Evolutionary conservation across 2,888 invertebrate genomes (phyloP).

Genomic region (Scaptomyza tumidula): DNA sequence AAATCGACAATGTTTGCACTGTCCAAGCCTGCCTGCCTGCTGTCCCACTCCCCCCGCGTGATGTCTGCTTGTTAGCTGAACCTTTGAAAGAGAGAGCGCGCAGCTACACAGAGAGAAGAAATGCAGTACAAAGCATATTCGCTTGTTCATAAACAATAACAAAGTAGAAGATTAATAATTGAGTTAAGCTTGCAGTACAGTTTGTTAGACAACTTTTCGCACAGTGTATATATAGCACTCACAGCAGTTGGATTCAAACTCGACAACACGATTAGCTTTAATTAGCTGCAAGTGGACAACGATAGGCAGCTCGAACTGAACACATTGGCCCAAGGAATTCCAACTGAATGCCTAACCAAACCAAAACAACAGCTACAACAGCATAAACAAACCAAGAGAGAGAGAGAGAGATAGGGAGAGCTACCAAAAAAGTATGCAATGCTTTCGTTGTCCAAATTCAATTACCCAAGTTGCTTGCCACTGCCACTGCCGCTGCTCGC

Average conservation of each 20-base stretch:
- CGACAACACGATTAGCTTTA: constrained; percentile 69
- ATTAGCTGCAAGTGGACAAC: constrained; percentile 61
- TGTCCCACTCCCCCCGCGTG: not conserved
- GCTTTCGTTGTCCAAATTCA: constrained; percentile 43
- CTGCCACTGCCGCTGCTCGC: not conserved
- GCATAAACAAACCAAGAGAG: not conserved
- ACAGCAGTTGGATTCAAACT: constrained; percentile 35
- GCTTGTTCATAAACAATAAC: not conserved
- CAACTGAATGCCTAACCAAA: constrained; percentile 39
- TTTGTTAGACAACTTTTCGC: constrained; percentile 8
- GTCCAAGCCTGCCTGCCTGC: constrained; percentile 12
- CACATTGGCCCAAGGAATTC: constrained; percentile 64
- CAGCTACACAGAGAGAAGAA: constrained; percentile 41
- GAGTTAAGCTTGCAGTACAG: too few relatives aligned
- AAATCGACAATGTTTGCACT: constrained; percentile 61
- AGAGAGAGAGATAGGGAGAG: not conserved
- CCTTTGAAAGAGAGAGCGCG: constrained; percentile 47
- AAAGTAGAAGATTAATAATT: too few relatives aligned
- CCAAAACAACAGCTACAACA: not conserved
- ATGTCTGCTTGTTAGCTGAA: constrained; percentile 41
- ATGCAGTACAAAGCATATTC: not conserved
- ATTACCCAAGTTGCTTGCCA: constrained; percentile 35
- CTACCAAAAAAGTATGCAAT: constrained; percentile 39
- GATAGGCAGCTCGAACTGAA: constrained; percentile 38
- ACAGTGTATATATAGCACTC: constrained; percentile 34